These are phyloP conservation scores for Nymphicus hollandicus DNA, from an alignment of 2,113 vertebrate genomes.

Conservation along the genomic window DNA sequence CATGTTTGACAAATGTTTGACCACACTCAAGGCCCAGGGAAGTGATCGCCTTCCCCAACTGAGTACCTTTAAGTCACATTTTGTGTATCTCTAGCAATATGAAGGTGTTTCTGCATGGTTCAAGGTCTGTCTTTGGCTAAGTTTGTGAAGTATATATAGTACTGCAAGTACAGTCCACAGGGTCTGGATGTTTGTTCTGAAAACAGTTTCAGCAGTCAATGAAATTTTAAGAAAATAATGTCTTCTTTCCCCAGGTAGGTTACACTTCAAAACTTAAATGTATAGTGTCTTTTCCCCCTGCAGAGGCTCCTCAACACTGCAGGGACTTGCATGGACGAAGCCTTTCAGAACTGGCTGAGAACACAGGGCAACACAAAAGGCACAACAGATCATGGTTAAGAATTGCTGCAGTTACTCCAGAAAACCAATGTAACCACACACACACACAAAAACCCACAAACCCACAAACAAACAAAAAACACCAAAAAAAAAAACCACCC, in stretches of 20 bases:
- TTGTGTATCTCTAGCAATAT: neutral
- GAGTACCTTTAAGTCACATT: neutral
- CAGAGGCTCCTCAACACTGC: accelerated
- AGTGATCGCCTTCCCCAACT: neutral
- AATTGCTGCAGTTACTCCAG: neutral
- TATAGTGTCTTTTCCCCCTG: neutral
- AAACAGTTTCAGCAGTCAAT: neutral
- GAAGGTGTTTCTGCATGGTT: neutral
- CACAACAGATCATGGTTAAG: accelerated
- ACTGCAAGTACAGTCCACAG: neutral
- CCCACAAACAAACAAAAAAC: too few relatives aligned
- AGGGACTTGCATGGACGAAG: neutral
- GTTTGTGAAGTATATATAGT: neutral
- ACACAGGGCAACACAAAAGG: neutral
- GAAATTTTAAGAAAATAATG: neutral
- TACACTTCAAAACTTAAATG: neutral
- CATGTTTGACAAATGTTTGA: neutral
- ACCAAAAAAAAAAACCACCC: too few relatives aligned
- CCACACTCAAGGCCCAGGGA: neutral
- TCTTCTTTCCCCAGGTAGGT: neutral
- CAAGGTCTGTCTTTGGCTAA: neutral
- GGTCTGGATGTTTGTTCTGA: neutral
- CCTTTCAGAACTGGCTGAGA: neutral
- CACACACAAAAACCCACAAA: neutral
- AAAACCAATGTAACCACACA: neutral